These are phyloP conservation scores for Chrysopilus asiliformis DNA, from an alignment of 2,888 invertebrate species.

Conservation along the genomic window DNA sequence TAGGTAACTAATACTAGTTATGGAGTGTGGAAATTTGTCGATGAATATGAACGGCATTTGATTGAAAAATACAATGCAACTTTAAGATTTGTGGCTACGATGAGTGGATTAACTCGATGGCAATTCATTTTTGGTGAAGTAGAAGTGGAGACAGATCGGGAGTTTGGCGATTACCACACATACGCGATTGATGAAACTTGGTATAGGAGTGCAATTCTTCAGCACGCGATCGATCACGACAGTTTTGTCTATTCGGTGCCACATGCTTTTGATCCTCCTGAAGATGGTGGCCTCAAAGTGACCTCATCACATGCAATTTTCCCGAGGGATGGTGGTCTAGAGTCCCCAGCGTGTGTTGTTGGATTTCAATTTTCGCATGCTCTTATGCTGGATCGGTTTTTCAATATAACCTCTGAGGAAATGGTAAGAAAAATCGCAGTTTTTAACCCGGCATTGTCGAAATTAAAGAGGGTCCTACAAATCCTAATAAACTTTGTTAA, in stretches of 20 bases:
- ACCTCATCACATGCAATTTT: constrained; percentile 78
- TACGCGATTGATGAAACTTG: constrained; percentile 78
- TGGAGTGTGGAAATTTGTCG: constrained; percentile 41
- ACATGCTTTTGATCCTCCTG: constrained; percentile 37
- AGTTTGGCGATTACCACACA: constrained; percentile 63
- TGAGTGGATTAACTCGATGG: constrained; percentile 82
- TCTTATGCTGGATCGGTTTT: constrained; percentile 54
- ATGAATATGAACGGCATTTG: constrained; percentile 39
- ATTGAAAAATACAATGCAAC: constrained; percentile 57
- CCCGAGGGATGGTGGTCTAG: constrained; percentile 57
- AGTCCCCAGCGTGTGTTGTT: constrained; percentile 78
- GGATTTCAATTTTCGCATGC: constrained; percentile 72
- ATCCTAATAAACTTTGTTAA: neutral
- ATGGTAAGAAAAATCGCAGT: constrained; percentile 25
- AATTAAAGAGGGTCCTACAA: neutral
- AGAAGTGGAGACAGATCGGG: constrained; percentile 38
- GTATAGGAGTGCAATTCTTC: constrained; percentile 82
- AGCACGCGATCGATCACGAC: constrained; percentile 61
- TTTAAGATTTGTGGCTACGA: constrained; percentile 71
- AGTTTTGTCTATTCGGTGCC: constrained; percentile 69
- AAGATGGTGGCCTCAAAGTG: constrained; percentile 47
- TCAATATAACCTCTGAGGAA: constrained; percentile 47
- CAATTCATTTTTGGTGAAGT: constrained; percentile 55
- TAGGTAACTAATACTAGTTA: constrained; percentile 44
- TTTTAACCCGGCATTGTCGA: neutral